A percentile compares a stretch with the other conserved stretches of the same genome.
Evolutionary conservation across 2,113 vertebrate species (phyloP).

Genomic region (Brachypodius melanocephalos): DNA sequence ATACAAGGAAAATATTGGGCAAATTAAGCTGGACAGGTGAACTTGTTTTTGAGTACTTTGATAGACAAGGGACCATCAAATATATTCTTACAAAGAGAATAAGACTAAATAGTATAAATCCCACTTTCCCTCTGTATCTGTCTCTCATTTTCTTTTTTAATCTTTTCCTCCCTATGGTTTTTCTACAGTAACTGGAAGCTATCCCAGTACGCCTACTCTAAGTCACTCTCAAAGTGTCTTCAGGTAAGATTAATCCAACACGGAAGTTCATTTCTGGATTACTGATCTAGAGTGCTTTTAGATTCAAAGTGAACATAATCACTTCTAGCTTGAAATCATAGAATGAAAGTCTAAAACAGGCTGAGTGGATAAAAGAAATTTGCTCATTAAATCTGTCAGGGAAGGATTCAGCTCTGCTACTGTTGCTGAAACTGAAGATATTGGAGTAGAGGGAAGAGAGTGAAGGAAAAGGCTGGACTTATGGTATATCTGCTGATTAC

Average conservation of each 20-base stretch:
- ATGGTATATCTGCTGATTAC: background rate
- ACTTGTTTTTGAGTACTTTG: background rate
- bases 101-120: background rate
- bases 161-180: background rate
- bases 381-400: background rate
- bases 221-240: background rate
- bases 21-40: background rate
- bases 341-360: background rate
- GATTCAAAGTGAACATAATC: background rate
- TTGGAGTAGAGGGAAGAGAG: background rate
- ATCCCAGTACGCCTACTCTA: background rate
- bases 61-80: background rate
- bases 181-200: background rate
- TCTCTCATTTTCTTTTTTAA: background rate
- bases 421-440: background rate
- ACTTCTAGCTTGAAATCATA: background rate
- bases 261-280: background rate
- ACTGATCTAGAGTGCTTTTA: background rate
- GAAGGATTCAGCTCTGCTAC: background rate
- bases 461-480: background rate
- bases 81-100: background rate
- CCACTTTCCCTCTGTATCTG: background rate
- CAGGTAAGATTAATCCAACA: background rate
- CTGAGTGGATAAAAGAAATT: background rate
- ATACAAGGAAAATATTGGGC: background rate